A percentile compares a stretch with the other conserved stretches of the same genome.
These are phyloP conservation scores for Thermophis baileyi DNA, from an alignment of 2,113 vertebrate species.

Conservation along the genomic window DNA sequence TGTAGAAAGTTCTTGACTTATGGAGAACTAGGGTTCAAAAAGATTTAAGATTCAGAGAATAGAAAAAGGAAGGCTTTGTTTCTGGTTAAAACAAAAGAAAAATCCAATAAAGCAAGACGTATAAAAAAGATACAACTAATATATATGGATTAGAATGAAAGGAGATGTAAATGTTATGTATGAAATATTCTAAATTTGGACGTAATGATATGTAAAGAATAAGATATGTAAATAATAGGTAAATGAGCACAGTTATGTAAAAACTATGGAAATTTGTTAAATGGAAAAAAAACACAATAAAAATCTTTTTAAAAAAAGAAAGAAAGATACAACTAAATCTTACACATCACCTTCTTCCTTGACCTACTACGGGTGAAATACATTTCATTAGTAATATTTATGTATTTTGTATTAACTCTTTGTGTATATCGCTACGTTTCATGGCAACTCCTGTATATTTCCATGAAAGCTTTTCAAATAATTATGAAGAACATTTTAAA, in stretches of 20 bases:
- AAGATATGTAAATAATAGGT: too few species aligned
- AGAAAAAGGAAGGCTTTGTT: background rate
- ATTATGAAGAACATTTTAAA: background rate
- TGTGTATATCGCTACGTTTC: background rate
- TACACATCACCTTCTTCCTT: background rate
- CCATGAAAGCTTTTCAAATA: background rate
- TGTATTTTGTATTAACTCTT: background rate
- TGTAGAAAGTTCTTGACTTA: conserved; percentile 22
- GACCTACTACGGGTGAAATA: background rate
- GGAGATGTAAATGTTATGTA: too few species aligned
- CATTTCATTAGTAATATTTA: background rate
- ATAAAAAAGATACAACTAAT: background rate
- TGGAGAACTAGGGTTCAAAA: background rate
- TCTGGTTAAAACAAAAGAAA: background rate
- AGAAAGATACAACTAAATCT: background rate
- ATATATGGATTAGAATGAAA: too few species aligned
- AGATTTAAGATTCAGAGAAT: background rate
- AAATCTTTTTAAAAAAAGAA: too few species aligned
- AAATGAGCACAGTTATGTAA: too few species aligned
- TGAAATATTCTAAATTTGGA: too few species aligned
- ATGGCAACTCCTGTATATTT: background rate
- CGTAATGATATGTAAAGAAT: too few species aligned
- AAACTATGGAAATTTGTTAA: too few species aligned
- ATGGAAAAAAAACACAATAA: too few species aligned
- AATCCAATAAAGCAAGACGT: background rate